Conservation (phyloP, 2,888 invertebrate species). For the Byasa hedistus region DNA sequence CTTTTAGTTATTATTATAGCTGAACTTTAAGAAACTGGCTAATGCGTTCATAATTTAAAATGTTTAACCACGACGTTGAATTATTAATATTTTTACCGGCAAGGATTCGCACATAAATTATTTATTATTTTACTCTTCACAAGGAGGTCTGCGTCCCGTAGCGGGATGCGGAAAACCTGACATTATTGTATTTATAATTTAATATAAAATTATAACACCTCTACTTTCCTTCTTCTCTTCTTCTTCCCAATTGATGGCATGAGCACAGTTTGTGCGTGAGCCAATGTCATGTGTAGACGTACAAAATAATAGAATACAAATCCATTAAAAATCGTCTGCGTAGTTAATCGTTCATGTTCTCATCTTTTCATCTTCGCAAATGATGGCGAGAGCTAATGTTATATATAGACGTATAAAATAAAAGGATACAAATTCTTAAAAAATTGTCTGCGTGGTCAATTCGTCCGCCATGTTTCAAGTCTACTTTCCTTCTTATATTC, state of each 20-base stretch:
- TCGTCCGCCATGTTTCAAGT: too few species aligned
- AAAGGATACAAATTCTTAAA: too few species aligned
- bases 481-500: neutral
- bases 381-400: too few species aligned
- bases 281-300: too few species aligned
- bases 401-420: too few species aligned
- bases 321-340: too few species aligned
- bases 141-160: neutral
- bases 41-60: neutral
- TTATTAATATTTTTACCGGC: neutral
- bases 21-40: neutral
- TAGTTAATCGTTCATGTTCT: too few species aligned
- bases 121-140: constrained; percentile 2
- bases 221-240: neutral
- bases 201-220: neutral
- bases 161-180: neutral
- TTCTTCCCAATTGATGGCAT: too few species aligned
- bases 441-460: too few species aligned
- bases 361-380: too few species aligned
- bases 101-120: neutral
- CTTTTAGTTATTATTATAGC: neutral
- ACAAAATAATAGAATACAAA: too few species aligned
- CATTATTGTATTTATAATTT: constrained; percentile 1
- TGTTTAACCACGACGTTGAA: neutral
- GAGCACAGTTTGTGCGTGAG: too few species aligned